Base-by-base conservation (phyloP, 2,888 invertebrate species). In the Amphimallon solstitiale region DNA sequence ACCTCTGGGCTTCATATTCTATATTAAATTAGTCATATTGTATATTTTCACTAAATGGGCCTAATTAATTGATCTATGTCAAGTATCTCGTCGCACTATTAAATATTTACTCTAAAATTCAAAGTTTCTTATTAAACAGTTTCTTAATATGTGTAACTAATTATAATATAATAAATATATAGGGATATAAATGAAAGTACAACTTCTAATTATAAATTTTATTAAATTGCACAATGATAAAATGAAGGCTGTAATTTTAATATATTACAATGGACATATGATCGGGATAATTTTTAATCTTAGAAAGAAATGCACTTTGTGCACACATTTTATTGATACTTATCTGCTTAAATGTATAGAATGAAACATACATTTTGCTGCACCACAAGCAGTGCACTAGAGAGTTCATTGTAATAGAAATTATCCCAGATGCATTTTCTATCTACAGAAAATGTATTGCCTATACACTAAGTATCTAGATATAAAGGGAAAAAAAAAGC, bases 201-300 rank as follows among this genome's bases (percentile, higher is more conserved):
- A 3, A 17, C 29, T 29, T 9, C 64, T 56, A 46, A 56, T 64
- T 56, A 63, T 52, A 64, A 66, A 49, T 34, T 66, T 66, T 66
- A 66, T 66, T 66, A 59, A 60, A 66, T 66, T 66, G 66, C 66
- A 66, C 66, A 66, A 52, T 65, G 51, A 65, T 49, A 65, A 54
- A 66, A 66, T 66, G 52, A 66, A 38, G 40, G 40, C 15, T 56
- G 56, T 56, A 43, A 59, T 38, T 29, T 29, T 43, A 59, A 59
- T 43, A 43, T 59, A 29, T 59, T 59, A 59, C 56, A 59, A 17
- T 59, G 45, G 56, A 59, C 56, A 38, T 15, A 59, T 45, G 14
- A 59, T 59, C 34, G 56, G 43, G 56, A 59, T 59, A 43, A 59
- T 59, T 43, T 59, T 59, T 19, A 34, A 35, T 12, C 29, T 14